phyloP scores from a whole-genome alignment of 1,140 invertebrate species.

The Formica selysi region DNA sequence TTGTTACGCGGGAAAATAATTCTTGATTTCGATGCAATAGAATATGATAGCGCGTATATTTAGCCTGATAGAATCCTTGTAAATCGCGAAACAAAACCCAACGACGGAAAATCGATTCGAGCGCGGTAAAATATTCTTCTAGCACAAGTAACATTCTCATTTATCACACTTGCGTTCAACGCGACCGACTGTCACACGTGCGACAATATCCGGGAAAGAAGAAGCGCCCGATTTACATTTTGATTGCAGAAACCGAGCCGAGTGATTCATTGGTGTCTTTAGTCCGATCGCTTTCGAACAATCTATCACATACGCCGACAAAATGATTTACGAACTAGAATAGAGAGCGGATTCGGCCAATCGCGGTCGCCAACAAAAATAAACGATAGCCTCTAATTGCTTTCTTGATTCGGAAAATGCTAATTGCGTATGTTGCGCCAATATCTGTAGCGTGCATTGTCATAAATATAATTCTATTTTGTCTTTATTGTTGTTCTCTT shows the following conservation, averaged over 20 bases:
- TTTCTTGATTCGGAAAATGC: slow-evolving; percentile 45
- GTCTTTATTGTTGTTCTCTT: neutral
- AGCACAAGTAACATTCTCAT: slow-evolving; percentile 54
- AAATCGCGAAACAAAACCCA: slow-evolving; percentile 62
- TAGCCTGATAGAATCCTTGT: neutral
- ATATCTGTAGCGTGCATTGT: neutral
- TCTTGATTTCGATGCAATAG: neutral
- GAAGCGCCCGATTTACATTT: slow-evolving; percentile 81
- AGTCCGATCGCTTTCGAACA: neutral
- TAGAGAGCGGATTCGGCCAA: neutral
- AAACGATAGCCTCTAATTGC: slow-evolving; percentile 39
- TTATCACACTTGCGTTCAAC: slow-evolving; percentile 63
- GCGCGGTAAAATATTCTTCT: slow-evolving; percentile 43
- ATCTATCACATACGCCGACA: neutral
- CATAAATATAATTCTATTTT: neutral
- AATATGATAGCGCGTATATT: neutral
- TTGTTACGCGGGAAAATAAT: neutral
- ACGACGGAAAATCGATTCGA: slow-evolving; percentile 66
- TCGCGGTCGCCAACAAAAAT: slow-evolving; percentile 9
- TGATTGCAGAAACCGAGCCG: slow-evolving; percentile 80
- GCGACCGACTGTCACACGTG: slow-evolving; percentile 38
- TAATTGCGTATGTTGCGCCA: neutral
- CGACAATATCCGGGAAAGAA: slow-evolving; percentile 59
- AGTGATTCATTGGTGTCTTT: slow-evolving; percentile 75
- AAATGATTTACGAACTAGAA: slow-evolving; percentile 72